Conservation (phyloP, 2,113 vertebrate species). For the Cricetomys ansorgei region DNA sequence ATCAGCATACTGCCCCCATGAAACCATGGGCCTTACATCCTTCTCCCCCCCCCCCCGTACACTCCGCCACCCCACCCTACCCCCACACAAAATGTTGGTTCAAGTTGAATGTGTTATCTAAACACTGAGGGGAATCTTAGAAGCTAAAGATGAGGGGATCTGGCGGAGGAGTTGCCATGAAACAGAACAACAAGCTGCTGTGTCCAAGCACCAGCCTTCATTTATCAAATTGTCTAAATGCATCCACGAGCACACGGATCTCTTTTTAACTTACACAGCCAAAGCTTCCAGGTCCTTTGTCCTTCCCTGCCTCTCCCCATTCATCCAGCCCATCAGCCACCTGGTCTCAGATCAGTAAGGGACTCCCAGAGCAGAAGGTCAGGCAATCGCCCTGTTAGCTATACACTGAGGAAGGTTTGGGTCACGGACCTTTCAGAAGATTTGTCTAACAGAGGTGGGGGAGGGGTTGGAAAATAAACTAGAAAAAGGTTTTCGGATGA, state of each 20-base stretch:
- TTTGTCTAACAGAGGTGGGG: background rate
- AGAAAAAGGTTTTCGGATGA: constrained; percentile 40
- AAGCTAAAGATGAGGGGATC: background rate
- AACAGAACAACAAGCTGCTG: background rate
- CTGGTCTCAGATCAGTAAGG: constrained; percentile 31
- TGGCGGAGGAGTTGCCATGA: background rate
- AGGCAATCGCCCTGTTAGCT: constrained; percentile 50
- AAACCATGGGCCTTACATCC: background rate
- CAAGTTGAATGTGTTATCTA: constrained; percentile 40
- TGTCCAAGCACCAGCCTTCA: background rate
- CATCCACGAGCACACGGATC: background rate
- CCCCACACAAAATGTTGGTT: background rate
- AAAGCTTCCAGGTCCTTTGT: constrained; percentile 15
- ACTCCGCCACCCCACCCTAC: rapidly evolving
- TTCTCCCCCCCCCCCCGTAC: background rate
- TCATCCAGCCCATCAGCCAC: constrained; percentile 1
- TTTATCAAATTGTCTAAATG: constrained; percentile 4
- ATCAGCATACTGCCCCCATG: background rate
- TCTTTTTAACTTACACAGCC: background rate
- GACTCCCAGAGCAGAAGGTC: constrained; percentile 28
- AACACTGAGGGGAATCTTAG: background rate
- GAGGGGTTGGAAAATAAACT: background rate
- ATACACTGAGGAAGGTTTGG: constrained; percentile 2
- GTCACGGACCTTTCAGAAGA: constrained; percentile 57
- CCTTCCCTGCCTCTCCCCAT: background rate